Conservation (phyloP, 2,797 vertebrate species). For the Pangasius djambal region DNA sequence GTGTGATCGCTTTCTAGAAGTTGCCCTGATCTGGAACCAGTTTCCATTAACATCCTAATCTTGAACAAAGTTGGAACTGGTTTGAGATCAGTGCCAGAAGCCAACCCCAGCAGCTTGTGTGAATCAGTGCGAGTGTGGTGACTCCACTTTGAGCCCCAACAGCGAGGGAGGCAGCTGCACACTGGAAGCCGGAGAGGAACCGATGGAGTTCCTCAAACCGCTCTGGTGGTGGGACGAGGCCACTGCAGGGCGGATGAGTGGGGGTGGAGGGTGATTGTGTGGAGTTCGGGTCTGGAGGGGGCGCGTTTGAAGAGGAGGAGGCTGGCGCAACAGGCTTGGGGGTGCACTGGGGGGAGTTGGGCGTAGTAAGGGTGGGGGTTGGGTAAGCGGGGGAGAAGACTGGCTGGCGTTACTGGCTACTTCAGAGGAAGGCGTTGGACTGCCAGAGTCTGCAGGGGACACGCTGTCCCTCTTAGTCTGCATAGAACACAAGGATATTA, state of each 20-base stretch:
- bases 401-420: conserved; percentile 54
- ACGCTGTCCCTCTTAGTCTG: conserved; percentile 81
- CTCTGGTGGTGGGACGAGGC: conserved; percentile 70
- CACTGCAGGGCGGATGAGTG: conserved; percentile 83
- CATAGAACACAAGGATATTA: background rate
- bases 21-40: conserved; percentile 33
- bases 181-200: conserved; percentile 53
- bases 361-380: conserved; percentile 79
- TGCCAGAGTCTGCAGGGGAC: conserved; percentile 65
- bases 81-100: conserved; percentile 25
- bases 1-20: conserved; percentile 15
- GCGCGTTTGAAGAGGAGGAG: conserved; percentile 81
- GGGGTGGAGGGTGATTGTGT: conserved; percentile 88
- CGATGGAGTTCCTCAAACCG: conserved; percentile 64
- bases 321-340: conserved; percentile 78
- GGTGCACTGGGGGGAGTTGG: conserved; percentile 77
- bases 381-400: conserved; percentile 70
- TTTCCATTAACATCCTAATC: conserved; percentile 16
- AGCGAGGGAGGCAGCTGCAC: conserved; percentile 80
- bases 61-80: background rate
- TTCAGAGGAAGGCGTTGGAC: conserved; percentile 65
- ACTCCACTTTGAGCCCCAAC: conserved; percentile 81
- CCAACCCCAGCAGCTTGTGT: background rate
- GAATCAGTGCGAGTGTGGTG: conserved; percentile 74
- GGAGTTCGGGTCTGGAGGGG: conserved; percentile 83